These are phyloP conservation scores for Desoria tigrina DNA, from an alignment of 2,888 invertebrate species.

Conservation along the genomic window DNA sequence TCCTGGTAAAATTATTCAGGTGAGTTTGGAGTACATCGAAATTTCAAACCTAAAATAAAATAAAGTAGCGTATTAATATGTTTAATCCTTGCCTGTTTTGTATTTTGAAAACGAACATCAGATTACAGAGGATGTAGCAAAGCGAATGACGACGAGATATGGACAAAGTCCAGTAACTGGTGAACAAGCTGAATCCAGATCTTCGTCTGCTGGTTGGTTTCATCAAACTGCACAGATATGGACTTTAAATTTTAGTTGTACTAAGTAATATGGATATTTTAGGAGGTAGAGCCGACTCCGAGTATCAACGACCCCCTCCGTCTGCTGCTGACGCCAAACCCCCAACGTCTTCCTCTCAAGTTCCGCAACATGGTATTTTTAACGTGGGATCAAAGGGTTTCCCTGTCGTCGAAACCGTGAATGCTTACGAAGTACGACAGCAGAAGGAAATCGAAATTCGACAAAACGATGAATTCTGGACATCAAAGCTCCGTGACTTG, in stretches of 20 bases:
- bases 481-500: slow-evolving; percentile 46
- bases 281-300: slow-evolving; percentile 29
- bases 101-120: neutral
- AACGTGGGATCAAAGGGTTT: slow-evolving; percentile 32
- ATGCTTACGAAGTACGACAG: slow-evolving; percentile 48
- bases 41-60: neutral
- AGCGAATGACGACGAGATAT: slow-evolving; percentile 39
- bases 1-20: slow-evolving; percentile 43
- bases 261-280: neutral
- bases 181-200: slow-evolving; percentile 13
- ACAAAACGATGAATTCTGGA: slow-evolving; percentile 49
- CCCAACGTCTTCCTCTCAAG: neutral
- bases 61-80: too few species aligned
- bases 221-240: neutral
- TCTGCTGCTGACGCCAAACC: neutral
- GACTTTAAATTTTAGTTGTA: neutral
- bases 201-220: slow-evolving; percentile 10
- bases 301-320: slow-evolving; percentile 20
- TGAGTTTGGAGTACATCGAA: slow-evolving; percentile 5
- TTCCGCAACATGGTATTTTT: slow-evolving; percentile 38
- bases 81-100: neutral
- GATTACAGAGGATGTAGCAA: slow-evolving; percentile 42
- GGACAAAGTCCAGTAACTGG: slow-evolving; percentile 13
- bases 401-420: slow-evolving; percentile 50
- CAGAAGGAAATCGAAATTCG: slow-evolving; percentile 50